phyloP scores from a whole-genome alignment of 2,797 vertebrate genomes.

The Podarcis lilfordi region DNA sequence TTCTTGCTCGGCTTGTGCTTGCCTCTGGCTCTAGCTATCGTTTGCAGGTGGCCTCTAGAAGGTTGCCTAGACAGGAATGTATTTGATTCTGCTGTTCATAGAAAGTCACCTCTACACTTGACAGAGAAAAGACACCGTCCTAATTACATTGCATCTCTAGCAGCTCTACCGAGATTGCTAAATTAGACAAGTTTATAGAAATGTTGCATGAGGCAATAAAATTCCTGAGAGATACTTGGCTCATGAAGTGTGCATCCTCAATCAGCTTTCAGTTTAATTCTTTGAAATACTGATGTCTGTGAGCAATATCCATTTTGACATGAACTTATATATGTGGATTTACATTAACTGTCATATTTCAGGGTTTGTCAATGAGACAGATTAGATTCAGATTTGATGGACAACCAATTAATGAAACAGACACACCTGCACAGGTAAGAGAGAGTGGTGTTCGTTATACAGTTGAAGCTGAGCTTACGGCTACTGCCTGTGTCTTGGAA shows the following conservation, averaged over 20 bases:
- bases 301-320: background rate
- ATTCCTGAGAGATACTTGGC: background rate
- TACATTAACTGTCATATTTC: slow-evolving; percentile 28
- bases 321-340: background rate
- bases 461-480: background rate
- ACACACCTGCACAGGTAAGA: slow-evolving; percentile 93
- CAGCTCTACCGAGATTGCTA: background rate
- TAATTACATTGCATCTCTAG: background rate
- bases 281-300: background rate
- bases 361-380: slow-evolving; percentile 92
- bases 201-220: background rate
- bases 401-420: slow-evolving; percentile 89
- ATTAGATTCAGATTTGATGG: slow-evolving; percentile 94
- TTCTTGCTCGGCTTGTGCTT: too few relatives aligned
- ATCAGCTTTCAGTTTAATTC: background rate
- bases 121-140: background rate
- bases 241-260: background rate
- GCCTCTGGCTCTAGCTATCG: too few relatives aligned
- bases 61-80: background rate
- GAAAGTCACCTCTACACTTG: background rate
- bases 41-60: too few relatives aligned
- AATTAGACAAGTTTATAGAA: background rate
- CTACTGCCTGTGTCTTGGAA: background rate
- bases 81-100: background rate
- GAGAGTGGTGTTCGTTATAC: background rate